A percentile compares a stretch with the other conserved stretches of the same genome.
Conservation (phyloP, 2,797 vertebrate species). For the Alca torda region DNA sequence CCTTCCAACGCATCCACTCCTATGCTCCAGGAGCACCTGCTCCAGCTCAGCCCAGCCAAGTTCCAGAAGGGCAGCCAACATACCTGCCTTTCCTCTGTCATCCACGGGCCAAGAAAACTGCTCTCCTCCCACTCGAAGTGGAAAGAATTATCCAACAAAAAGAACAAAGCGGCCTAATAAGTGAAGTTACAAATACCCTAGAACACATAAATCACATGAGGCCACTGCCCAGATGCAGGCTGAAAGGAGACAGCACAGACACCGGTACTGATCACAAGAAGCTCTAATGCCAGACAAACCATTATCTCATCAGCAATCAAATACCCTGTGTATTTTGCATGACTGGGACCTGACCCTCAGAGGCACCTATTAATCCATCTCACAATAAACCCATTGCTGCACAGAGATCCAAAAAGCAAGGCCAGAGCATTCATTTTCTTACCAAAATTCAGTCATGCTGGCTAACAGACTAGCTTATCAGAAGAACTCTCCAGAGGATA, state of each 20-base stretch:
- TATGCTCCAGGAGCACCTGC: not conserved
- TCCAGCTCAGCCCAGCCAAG: not conserved
- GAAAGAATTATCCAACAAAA: not conserved
- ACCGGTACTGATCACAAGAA: not conserved
- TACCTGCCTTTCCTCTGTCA: not conserved
- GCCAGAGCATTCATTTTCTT: not conserved
- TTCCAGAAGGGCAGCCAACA: not conserved
- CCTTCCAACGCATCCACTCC: not conserved
- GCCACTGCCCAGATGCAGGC: not conserved
- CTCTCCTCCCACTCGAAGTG: not conserved
- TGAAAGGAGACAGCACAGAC: not conserved
- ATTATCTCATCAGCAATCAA: not conserved
- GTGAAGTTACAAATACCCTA: not conserved
- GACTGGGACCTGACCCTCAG: not conserved
- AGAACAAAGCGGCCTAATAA: not conserved
- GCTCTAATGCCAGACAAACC: not conserved
- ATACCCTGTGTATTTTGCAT: not conserved
- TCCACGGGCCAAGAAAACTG: not conserved
- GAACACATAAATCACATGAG: not conserved
- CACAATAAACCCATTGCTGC: not conserved
- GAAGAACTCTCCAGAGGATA: not conserved
- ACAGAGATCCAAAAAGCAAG: not conserved
- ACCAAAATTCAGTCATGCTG: not conserved
- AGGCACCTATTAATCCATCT: not conserved
- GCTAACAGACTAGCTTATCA: not conserved